Evolutionary conservation across 2,888 invertebrate species (phyloP), one percentile per base, ranked within the genome.

Genomic region (Sphinx pinastri): DNA sequence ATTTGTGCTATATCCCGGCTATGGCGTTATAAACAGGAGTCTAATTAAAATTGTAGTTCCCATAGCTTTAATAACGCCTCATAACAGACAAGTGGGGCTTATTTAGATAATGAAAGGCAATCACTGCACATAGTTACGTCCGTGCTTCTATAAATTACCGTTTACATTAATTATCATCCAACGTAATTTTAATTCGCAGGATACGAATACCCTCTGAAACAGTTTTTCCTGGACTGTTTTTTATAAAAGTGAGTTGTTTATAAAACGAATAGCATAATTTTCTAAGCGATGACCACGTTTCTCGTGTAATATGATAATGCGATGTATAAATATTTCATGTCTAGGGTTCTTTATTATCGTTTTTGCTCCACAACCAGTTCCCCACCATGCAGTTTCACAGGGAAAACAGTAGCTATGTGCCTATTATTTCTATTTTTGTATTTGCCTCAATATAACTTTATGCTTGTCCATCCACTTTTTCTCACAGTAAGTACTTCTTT

Each of bases 221-320:
- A 73, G 69, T 81, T 81, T 80, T 80, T 81, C 73, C 71, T 16
- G 60, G 31, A 68, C 77, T 85, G 87, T 89, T 88, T 85, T 76
- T 77, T 75, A 71, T 78, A 73, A 75, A 81, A 84, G 85, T 88
- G 82, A 92, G 89, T 91, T 89, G n/a, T n/a, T n/a, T n/a, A n/a
- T n/a, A 92, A 93, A 93, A 91, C 84, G 88, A 89, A 91, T 85
- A 88, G 90, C 86, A 91, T 91, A 90, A 92, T 93, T 93, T 92
- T 89, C 90, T 89, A 89, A 90, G 86, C 91, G 87, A 89, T 89
- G 88, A 88, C 90, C 92, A 92, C 91, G 90, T 88, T 88, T 90
- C 92, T 86, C 91, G 81, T 92, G 94, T 93, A 93, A 92, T 93
- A 94, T 94, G 93, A 93, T 94, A 94, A 94, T 93, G 89, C 83